Evolutionary conservation across 1,140 invertebrate species (phyloP), one percentile per base, ranked within the genome.

Genomic region (Lepidurus arcticus): DNA sequence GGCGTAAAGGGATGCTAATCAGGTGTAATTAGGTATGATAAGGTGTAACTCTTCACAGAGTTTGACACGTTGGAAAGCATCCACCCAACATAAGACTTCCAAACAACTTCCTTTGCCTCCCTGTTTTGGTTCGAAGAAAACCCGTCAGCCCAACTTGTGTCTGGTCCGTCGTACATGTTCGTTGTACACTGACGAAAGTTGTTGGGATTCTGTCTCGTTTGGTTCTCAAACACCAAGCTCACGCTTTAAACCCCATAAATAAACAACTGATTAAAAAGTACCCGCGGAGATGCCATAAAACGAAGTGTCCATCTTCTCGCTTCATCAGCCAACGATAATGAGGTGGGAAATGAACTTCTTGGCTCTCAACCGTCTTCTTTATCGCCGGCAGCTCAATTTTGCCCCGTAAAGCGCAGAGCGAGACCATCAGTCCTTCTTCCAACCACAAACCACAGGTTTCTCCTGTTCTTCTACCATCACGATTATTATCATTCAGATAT

Each of bases 251-350:
- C 16, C n/a, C 21, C 53, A 65, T 65, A 65, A 65, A 65, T 65
- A 65, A 65, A 65, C 53, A 65, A n/a, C 21, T 65, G 53, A 65
- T 65, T 65, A 65, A 65, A 65, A 65, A 65, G 21, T 65, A 65
- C 53, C 53, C 53, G 13, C 53, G 53, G 9, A n/a, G 53, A n/a
- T 65, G 53, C 53, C 53, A 65, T 65, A 65, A 65, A 65, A 13
- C 21, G 9, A 65, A 7, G 53, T 16, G 53, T 65, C 53, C 53
- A 21, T 65, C 53, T 65, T 65, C 53, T 65, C 53, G n/a, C 53
- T 16, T 65, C 53, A 65, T 65, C 53, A 65, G 53, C 53, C 8
- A 65, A 65, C 53, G 53, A 65, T 65, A 65, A 65, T 65, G 53
- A 65, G 13, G 53, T 65, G 53, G 13, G 53, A 65, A 65, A 65